Percentiles rank a stretch among this genome's conserved stretches.
Conservation (phyloP, 2,113 vertebrate species). For the Gasterosteus aculeatus region DNA sequence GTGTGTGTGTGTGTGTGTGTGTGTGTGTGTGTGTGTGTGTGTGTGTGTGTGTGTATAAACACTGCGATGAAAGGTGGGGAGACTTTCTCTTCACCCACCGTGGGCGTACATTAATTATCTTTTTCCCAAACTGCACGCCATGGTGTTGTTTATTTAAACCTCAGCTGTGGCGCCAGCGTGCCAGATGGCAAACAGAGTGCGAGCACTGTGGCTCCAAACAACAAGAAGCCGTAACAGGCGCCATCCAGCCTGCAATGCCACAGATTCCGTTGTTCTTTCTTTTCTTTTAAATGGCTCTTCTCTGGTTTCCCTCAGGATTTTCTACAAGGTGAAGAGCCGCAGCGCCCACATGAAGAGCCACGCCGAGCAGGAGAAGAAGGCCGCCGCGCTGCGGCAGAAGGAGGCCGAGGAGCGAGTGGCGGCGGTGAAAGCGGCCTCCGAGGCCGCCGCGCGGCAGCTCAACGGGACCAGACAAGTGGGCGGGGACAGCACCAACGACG, state of each 20-base stretch:
- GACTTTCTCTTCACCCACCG: background rate
- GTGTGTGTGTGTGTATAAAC: too few species aligned
- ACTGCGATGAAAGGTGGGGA: background rate
- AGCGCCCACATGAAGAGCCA: conserved; percentile 99
- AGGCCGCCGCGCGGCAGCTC: conserved; percentile 74
- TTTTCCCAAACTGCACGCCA: background rate
- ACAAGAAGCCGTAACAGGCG: background rate
- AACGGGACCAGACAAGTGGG: conserved; percentile 72
- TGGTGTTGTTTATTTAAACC: background rate
- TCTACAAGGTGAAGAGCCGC: conserved; percentile 98
- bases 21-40: too few species aligned
- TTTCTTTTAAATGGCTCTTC: background rate
- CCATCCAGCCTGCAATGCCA: background rate
- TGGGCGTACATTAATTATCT: background rate
- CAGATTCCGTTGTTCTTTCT: too few species aligned
- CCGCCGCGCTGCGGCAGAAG: conserved; percentile 85
- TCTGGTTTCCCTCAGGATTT: conserved; percentile 81
- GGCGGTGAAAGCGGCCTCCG: conserved; percentile 46
- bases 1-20: too few species aligned
- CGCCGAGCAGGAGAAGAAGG: conserved; percentile 97
- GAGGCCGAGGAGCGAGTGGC: conserved; percentile 84
- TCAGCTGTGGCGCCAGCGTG: background rate
- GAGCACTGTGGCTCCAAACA: background rate
- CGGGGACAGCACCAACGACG: conserved; percentile 80
- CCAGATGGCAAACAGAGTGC: background rate